Evolutionary conservation across 1,140 invertebrate genomes (phyloP).

Genomic region (Mizuhopecten yessoensis): DNA sequence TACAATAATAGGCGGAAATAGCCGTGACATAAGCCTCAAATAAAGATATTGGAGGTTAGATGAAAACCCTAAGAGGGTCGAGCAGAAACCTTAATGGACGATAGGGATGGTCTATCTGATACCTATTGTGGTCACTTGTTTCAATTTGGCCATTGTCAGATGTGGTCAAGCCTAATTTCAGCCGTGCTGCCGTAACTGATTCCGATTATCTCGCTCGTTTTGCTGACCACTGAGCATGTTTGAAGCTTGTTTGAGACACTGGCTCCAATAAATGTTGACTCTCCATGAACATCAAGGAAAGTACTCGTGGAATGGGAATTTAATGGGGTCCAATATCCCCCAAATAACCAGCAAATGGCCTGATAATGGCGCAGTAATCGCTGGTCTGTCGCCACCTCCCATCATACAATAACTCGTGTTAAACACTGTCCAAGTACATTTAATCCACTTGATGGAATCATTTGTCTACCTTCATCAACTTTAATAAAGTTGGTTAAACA

Average conservation of each 20-base stretch:
- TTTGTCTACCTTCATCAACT: too few species aligned
- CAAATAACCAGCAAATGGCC: neutral
- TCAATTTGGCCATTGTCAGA: neutral
- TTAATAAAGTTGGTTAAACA: too few species aligned
- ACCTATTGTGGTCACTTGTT: neutral
- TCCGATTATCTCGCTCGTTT: conserved; percentile 14
- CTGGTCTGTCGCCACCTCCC: neutral
- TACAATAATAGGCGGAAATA: neutral
- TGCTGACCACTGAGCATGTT: neutral
- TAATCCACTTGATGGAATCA: neutral
- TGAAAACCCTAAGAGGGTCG: neutral
- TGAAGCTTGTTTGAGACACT: neutral
- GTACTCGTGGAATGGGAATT: neutral
- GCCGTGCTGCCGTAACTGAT: neutral
- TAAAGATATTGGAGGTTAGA: neutral
- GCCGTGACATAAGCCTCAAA: neutral
- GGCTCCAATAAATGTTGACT: neutral
- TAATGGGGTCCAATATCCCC: conserved; percentile 31
- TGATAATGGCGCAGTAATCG: conserved; percentile 3
- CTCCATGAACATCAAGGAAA: neutral
- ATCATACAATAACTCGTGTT: neutral
- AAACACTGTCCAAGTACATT: neutral
- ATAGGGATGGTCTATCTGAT: conserved; percentile 33
- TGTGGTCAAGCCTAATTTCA: conserved; percentile 7
- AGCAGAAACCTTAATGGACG: neutral